Conservation (phyloP, 2,113 vertebrate species). For the Leucopternis melanops region DNA sequence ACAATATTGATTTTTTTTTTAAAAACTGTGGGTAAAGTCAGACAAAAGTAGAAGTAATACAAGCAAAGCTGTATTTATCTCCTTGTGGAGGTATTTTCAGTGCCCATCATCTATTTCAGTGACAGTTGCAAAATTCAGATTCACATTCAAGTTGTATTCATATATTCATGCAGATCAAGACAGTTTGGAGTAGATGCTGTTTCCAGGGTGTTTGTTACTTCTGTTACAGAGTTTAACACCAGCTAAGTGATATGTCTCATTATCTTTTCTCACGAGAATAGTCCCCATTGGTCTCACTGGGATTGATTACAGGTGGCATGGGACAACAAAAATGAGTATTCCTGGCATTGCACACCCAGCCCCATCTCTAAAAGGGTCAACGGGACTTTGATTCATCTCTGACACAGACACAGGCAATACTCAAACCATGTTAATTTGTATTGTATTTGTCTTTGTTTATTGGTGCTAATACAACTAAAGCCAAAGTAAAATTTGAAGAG, state of each 20-base stretch:
- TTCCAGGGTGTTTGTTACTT: background rate
- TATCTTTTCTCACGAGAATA: background rate
- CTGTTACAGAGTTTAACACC: background rate
- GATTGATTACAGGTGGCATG: background rate
- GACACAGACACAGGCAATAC: background rate
- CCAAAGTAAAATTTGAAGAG: background rate
- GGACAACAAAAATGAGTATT: background rate
- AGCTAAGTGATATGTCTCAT: background rate
- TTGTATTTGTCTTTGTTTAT: background rate
- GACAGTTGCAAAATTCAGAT: background rate
- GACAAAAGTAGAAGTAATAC: background rate
- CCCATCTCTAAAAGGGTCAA: background rate
- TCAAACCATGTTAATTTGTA: background rate
- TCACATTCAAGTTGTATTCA: background rate
- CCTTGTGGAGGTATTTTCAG: background rate
- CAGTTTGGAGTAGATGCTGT: background rate
- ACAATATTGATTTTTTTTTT: background rate
- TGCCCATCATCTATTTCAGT: background rate
- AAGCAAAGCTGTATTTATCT: background rate
- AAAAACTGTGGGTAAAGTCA: background rate
- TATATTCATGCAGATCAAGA: background rate
- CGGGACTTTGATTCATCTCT: background rate
- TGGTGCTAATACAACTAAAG: background rate
- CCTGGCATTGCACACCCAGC: background rate
- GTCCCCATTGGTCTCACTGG: background rate